A percentile compares a stretch with the other conserved stretches of the same genome.
These are phyloP conservation scores for Amphimedon queenslandica DNA, from an alignment of 37 sponge, comb jelly and placozoan species.

Conservation along the genomic window DNA sequence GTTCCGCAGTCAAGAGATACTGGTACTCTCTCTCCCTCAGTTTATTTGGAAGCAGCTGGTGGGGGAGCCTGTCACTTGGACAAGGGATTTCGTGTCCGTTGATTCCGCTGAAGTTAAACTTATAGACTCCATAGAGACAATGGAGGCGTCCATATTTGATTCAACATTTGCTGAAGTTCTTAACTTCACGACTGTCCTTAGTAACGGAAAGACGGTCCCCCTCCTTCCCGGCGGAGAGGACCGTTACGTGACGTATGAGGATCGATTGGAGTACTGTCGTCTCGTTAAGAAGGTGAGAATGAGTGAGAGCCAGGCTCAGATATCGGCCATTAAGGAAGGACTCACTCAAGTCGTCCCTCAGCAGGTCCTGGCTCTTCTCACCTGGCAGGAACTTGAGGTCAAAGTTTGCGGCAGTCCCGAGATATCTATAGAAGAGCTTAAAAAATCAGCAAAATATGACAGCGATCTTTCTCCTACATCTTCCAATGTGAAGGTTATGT, in stretches of 20 bases:
- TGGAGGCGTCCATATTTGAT: conserved; percentile 66
- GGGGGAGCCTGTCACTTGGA: conserved; percentile 83
- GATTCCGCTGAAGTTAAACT: conserved; percentile 82
- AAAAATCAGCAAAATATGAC: conserved; percentile 58
- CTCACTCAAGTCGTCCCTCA: conserved; percentile 62
- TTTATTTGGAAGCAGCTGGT: conserved; percentile 92
- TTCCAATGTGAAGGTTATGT: conserved; percentile 68
- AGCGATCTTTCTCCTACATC: conserved; percentile 32
- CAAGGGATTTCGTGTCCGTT: conserved; percentile 75
- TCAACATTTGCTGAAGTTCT: conserved; percentile 57
- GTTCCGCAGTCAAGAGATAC: conserved; percentile 73
- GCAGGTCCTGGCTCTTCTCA: conserved; percentile 71
- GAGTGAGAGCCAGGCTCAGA: conserved; percentile 71
- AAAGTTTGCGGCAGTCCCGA: conserved; percentile 90
- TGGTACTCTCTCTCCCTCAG: conserved; percentile 82
- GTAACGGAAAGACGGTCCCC: conserved; percentile 58
- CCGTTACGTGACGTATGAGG: conserved; percentile 56
- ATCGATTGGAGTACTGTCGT: conserved; percentile 62
- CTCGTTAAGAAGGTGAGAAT: conserved; percentile 65
- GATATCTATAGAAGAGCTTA: conserved; percentile 64
- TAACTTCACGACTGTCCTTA: conserved; percentile 72
- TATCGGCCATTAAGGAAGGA: conserved; percentile 56
- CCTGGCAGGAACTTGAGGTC: conserved; percentile 86
- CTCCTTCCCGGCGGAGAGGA: conserved; percentile 45
- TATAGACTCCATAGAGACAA: conserved; percentile 72